Base-by-base conservation (phyloP, 2,113 vertebrate species). In the Apodemus sylvaticus region DNA sequence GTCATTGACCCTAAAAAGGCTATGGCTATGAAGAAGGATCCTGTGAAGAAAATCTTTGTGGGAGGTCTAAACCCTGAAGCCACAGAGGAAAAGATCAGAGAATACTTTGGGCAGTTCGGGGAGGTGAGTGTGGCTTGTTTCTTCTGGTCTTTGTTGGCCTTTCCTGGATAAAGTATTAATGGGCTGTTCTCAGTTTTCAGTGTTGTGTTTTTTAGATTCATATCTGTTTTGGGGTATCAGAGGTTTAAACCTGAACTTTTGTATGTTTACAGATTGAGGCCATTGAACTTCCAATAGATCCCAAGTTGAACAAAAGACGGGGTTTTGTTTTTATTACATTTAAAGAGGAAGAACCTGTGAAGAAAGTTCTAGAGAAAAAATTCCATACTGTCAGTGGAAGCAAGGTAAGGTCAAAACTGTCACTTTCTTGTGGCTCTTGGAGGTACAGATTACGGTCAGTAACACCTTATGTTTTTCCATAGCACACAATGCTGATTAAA, bases 11-110 rank as follows among this genome's bases (percentile, higher is more conserved):
- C 99, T 58, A 99, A 99, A 98, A 99, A 99, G 95, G 99, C 99
- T 51, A 99, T 99, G 99, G 99, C 99, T 9, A 99, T 99, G 99
- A 99, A 99, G 97, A 99, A 99, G 90, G 99, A 99, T 81, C 99
- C 99, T 7, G 99, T 99, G 89, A 99, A 99, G 98, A 99, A 99
- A 98, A 99, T 99, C 97, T 99, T 99, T 98, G 99, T 99, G 48
- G 99, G 99, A 14, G 99, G 99, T 86, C 98, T 99, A 90, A 99
- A 99, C 94, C 99, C 99, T 81, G 99, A 99, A 98, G 99, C 99
- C 20, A 98, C 99, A 55, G 99, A 99, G 98, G 99, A 99, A 86
- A 99, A 99, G 97, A 99, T 99, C 96, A 98, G 99, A 96, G 99
- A 99, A 97, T 99, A 99, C 97, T 99, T 99, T 0, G 99, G 99